These are phyloP conservation scores for Thoracochromis brauschi DNA, from an alignment of 2,113 vertebrate genomes.

Conservation along the genomic window DNA sequence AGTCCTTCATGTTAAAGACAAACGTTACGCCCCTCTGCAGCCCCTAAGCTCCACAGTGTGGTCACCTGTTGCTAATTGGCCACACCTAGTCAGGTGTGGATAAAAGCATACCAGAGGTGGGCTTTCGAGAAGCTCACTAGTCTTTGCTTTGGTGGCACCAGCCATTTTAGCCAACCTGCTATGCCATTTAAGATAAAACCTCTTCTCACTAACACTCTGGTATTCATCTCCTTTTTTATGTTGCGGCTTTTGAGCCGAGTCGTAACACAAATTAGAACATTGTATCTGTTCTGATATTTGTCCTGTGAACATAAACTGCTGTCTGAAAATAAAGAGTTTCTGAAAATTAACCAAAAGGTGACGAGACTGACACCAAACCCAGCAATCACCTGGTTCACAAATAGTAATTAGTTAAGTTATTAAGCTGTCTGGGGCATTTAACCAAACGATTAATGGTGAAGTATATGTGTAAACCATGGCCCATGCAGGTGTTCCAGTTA, in stretches of 20 bases:
- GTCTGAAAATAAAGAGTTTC: not conserved
- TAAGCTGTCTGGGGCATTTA: not conserved
- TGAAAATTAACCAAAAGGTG: fast-evolving
- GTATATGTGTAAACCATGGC: fast-evolving
- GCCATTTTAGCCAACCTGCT: not conserved
- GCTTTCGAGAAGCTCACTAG: not conserved
- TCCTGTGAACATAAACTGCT: not conserved
- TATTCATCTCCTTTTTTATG: not conserved
- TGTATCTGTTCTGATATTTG: not conserved
- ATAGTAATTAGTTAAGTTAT: not conserved
- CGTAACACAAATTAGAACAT: not conserved
- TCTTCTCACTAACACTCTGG: not conserved
- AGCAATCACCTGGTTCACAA: not conserved
- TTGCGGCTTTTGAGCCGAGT: fast-evolving
- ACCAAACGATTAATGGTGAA: not conserved
- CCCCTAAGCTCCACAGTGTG: fast-evolving
- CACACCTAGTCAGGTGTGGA: fast-evolving
- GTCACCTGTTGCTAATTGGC: not conserved
- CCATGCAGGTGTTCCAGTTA: not conserved
- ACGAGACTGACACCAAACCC: not conserved
- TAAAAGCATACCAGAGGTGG: not conserved
- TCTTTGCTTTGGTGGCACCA: not conserved
- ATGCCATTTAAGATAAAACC: not conserved
- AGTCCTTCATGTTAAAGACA: not conserved
- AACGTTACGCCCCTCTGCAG: not conserved